A percentile compares a stretch with the other conserved stretches of the same genome.
These are phyloP conservation scores for Imbricaverruca yamaguchii DNA, from an alignment of 2,888 invertebrate genomes.

Conservation along the genomic window DNA sequence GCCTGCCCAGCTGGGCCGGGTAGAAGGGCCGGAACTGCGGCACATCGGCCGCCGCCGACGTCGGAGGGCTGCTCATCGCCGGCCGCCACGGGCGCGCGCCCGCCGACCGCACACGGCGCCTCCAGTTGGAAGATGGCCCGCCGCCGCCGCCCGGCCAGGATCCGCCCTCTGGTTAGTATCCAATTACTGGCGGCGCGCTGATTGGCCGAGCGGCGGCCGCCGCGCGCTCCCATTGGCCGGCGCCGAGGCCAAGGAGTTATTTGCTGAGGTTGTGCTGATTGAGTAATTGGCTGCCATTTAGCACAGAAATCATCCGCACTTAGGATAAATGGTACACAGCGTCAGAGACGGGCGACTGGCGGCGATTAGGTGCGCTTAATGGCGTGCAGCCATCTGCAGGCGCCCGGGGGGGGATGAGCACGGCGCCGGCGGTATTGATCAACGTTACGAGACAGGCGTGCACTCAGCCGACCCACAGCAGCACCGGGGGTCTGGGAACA, in stretches of 20 bases:
- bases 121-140: neutral
- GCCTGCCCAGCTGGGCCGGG: neutral
- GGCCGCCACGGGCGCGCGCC: neutral
- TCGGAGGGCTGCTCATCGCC: neutral
- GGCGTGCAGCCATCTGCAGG: neutral
- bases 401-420: neutral
- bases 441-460: no score
- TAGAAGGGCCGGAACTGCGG: neutral
- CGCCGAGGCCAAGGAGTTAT: neutral
- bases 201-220: no score
- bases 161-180: slow-evolving; percentile 18
- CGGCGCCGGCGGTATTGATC: neutral
- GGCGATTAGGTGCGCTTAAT: slow-evolving; percentile 5
- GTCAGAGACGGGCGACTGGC: neutral
- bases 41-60: neutral
- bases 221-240: neutral
- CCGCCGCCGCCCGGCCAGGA: neutral
- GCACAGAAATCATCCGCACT: slow-evolving; percentile 19
- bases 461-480: no score
- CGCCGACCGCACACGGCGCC: neutral
- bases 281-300: slow-evolving; percentile 20
- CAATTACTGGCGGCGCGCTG: slow-evolving; percentile 29
- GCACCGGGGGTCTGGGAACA: no score
- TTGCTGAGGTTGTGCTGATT: slow-evolving; percentile 8
- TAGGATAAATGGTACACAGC: slow-evolving; percentile 12